These are phyloP conservation scores for Cerastoderma edule DNA, from an alignment of 2,888 invertebrate genomes.

Conservation along the genomic window DNA sequence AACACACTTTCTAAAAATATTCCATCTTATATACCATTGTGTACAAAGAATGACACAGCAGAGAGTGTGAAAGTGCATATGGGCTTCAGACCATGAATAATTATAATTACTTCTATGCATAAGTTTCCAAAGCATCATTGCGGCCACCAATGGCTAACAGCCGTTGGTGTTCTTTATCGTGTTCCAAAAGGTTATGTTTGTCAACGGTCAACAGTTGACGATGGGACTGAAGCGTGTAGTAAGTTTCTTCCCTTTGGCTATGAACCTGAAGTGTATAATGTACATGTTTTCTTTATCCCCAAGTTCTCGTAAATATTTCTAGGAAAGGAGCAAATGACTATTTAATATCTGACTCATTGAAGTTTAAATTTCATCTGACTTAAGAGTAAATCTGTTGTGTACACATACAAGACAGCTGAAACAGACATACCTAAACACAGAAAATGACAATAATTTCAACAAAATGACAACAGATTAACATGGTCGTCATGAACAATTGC, in stretches of 20 bases:
- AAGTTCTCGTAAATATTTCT: background rate
- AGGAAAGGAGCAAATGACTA: too few species aligned
- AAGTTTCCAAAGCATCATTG: conserved; percentile 57
- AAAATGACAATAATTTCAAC: too few species aligned
- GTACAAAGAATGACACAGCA: too few species aligned
- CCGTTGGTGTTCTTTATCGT: conserved; percentile 78
- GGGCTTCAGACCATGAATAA: background rate
- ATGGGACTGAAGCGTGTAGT: conserved; percentile 77
- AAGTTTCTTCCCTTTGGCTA: conserved; percentile 79
- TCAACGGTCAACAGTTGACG: conserved; percentile 74
- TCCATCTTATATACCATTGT: too few species aligned
- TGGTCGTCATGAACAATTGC: too few species aligned
- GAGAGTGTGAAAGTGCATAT: background rate
- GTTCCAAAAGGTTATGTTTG: conserved; percentile 73
- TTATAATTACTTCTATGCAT: conserved; percentile 50
- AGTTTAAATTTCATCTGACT: too few species aligned
- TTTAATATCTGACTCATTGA: too few species aligned
- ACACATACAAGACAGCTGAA: too few species aligned
- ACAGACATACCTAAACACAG: too few species aligned
- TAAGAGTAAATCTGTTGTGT: too few species aligned
- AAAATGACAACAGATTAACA: too few species aligned
- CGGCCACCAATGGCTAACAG: conserved; percentile 69
- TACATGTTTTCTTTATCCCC: background rate
- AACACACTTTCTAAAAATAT: too few species aligned
- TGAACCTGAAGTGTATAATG: conserved; percentile 74